These are phyloP conservation scores for Apamea sordens DNA, from an alignment of 2,888 invertebrate species.

Conservation along the genomic window DNA sequence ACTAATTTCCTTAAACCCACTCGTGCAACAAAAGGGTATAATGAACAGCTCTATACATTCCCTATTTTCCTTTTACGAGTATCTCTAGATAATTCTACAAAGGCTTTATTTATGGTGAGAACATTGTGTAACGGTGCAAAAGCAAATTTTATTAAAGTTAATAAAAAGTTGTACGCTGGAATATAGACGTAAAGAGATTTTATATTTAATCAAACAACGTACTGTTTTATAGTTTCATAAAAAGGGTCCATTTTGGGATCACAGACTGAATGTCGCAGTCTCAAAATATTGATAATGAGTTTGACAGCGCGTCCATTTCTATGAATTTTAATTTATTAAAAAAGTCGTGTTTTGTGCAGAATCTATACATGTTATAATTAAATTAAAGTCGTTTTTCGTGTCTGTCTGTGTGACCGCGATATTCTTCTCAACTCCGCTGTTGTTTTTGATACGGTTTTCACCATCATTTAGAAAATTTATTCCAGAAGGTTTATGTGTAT, in stretches of 20 bases:
- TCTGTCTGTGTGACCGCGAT: not conserved
- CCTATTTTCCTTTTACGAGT: slow-evolving; percentile 10
- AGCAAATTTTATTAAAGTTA: slow-evolving; percentile 22
- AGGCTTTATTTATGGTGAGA: slow-evolving; percentile 28
- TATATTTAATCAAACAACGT: slow-evolving; percentile 52
- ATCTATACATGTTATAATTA: not conserved
- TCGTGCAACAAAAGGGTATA: slow-evolving; percentile 1
- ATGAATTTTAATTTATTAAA: not conserved
- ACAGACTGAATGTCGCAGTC: slow-evolving; percentile 34
- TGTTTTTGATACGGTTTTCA: not conserved
- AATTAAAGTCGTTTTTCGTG: not conserved
- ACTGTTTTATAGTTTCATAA: slow-evolving; percentile 41
- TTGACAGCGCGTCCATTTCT: not conserved
- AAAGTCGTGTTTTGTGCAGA: not conserved
- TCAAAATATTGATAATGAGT: slow-evolving; percentile 28
- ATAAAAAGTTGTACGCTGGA: slow-evolving; percentile 29
- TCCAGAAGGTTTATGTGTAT: not conserved
- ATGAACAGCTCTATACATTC: not conserved
- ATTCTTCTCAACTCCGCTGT: not conserved
- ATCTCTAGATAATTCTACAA: slow-evolving; percentile 24
- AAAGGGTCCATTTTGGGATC: slow-evolving; percentile 26
- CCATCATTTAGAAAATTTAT: not conserved
- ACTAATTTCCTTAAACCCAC: slow-evolving; percentile 1
- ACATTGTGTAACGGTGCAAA: slow-evolving; percentile 16
- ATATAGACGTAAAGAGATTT: slow-evolving; percentile 25